phyloP scores from a whole-genome alignment of 2,888 invertebrate genomes.

The Parapristionchus giblindavisi region DNA sequence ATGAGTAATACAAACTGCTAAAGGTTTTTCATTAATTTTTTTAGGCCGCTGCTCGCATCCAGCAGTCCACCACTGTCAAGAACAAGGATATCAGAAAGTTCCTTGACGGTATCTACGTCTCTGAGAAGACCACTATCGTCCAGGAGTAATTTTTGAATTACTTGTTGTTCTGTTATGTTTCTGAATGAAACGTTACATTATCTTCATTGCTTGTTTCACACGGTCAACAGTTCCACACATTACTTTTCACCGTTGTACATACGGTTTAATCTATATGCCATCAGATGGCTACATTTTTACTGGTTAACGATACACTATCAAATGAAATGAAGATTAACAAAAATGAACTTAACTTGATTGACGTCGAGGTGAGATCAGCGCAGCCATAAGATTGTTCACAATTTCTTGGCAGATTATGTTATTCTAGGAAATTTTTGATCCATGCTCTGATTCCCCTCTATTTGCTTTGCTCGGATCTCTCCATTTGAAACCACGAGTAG shows the following conservation, averaged over 20 bases:
- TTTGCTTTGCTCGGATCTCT: slow-evolving; percentile 7
- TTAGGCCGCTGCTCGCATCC: slow-evolving; percentile 88
- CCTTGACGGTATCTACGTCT: slow-evolving; percentile 98
- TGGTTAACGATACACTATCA: not conserved
- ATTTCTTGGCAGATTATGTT: not conserved
- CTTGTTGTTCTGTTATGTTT: slow-evolving; percentile 34
- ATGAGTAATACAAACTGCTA: no score
- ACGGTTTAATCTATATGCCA: not conserved
- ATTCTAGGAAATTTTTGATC: not conserved
- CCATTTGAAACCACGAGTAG: slow-evolving; percentile 8
- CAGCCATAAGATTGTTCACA: not conserved
- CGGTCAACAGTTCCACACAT: not conserved
- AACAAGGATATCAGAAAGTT: slow-evolving; percentile 99
- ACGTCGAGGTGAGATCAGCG: slow-evolving; percentile 4
- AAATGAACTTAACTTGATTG: not conserved
- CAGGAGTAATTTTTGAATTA: not conserved
- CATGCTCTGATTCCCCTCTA: not conserved
- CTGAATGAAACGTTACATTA: slow-evolving; percentile 24
- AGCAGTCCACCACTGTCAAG: slow-evolving; percentile 97
- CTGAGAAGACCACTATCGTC: slow-evolving; percentile 83
- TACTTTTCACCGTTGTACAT: not conserved
- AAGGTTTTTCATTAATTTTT: slow-evolving; percentile 4
- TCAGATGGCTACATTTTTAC: slow-evolving; percentile 13
- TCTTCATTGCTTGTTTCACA: not conserved
- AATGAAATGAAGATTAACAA: slow-evolving; percentile 5